Base-by-base conservation (phyloP, 1,140 invertebrate genomes). In the Drosophila lacertosa region DNA sequence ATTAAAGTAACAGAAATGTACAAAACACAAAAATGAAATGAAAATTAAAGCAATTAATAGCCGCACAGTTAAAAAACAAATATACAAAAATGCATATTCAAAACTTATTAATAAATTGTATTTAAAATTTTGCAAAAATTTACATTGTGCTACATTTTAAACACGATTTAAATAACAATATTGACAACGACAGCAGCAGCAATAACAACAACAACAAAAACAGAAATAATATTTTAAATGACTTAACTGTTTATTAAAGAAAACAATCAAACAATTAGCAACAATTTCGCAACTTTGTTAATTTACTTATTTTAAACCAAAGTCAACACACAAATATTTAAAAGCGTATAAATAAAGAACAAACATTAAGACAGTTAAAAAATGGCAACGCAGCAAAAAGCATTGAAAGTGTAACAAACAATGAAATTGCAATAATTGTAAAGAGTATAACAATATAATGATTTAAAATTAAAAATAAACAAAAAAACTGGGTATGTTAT, bases 401-500 rank as follows among this genome's bases (percentile, higher is more conserved):
- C 66, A 70, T 70, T 65, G 51, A 45, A 64, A 65, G 48, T 70
- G 67, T 70, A 70, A 65, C 60, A 65, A 65, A 70, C 67, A 65
- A 70, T 70, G 67, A 70, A 70, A 64, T 50, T 50, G 67, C 67
- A 70, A 57, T 57, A 70, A 70, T 65, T 70, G 60, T 70, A 44
- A 65, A 65, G 44, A 51, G 37, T 33, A 50, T 32, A 57, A 65
- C 44, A 44, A 32, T 65, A 65, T 65, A 70, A 60, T 16, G 50
- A 50, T 48, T 53, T 33, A 26, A 45, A 39, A 42, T 24, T 64
- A 50, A 54, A 55, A 40, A 32, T 16, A 53, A 37, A 35, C 33
- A 68, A 51, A 53, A 53, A 10, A 54, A 68, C 51, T 15, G 33
- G 10, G 4, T 29, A 2, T 29, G 6, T 29, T 29, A 7, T 29